Evolutionary conservation across 1,140 invertebrate species (phyloP), one percentile per base, ranked within the genome.

Genomic region (Leptinotarsa undecemlineata): DNA sequence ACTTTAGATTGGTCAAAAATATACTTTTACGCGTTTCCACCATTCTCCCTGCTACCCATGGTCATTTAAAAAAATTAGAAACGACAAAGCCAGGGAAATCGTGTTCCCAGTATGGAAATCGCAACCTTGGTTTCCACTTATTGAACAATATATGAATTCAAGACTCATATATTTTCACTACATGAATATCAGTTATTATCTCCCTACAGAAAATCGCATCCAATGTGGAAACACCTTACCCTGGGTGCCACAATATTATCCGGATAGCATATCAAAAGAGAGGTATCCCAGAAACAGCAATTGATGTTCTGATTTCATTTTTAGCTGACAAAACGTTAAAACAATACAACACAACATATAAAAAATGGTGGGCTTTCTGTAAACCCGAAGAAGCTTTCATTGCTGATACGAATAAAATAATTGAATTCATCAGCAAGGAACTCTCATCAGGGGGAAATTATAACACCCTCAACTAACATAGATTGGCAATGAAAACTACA

Each of bases 41-140:
- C 26, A 26, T 26, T 5, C 5, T 5, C 26, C 26, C 26, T 26
- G 0, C 26, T 26, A 26, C 26, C 26, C 6, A 26, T 4, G 26
- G 26, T 26, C 26, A 26, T 26, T 26, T 4, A n/a, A 75, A 67
- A 82, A 81, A 78, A 79, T 81, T 51, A 76, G 70, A 51, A 20
- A n/a, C 21, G 21, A 21, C 21, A 21, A 21, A 21, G 21, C 21
- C 21, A 21, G 21, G 21, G 21, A 2, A 17, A 81, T 82, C 4
- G 57, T 82, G 1, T 77, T 83, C 72, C 84, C 82, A 26, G 26
- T 26, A 26, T 26, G 26, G 1, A 26, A 26, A 26, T 77, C 74
- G 2, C 82, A 82, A 67, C 75, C 82, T 15, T 83, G 82, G 81
- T 82, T 71, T 48, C 80, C 82, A 19, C n/a, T 81, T 13, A 81